Evolutionary conservation across 2,888 invertebrate genomes (phyloP).

Genomic region (Rhogogaster chlorosoma): DNA sequence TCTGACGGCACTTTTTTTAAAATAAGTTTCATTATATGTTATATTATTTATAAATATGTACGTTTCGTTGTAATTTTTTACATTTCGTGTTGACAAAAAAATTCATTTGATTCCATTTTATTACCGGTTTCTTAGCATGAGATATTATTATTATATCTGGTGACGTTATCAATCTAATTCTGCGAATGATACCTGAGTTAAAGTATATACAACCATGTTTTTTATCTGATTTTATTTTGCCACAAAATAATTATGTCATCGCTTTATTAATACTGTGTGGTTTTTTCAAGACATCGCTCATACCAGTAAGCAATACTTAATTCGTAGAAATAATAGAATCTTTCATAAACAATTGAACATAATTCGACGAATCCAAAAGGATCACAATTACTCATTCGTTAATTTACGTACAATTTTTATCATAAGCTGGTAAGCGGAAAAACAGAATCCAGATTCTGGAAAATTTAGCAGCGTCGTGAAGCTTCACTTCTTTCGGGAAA

Average conservation of each 20-base stretch:
- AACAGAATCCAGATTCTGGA: background rate
- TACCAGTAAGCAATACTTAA: background rate
- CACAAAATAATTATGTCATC: background rate
- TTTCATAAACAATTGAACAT: background rate
- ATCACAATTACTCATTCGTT: background rate
- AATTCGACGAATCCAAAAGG: background rate
- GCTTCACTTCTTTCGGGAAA: background rate
- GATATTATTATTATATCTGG: background rate
- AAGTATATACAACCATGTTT: background rate
- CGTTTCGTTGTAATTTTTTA: background rate
- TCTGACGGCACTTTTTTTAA: slow-evolving; percentile 19
- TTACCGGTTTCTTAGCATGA: background rate
- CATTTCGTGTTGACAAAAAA: background rate
- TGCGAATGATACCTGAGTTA: background rate
- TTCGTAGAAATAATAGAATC: background rate
- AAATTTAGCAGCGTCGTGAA: background rate
- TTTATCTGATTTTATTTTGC: background rate
- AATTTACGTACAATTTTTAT: background rate
- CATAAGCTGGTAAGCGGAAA: background rate
- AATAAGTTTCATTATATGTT: background rate
- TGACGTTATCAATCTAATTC: background rate
- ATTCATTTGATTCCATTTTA: background rate
- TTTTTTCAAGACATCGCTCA: background rate
- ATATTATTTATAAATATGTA: too few species aligned
- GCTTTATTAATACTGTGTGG: background rate